Evolutionary conservation across 2,113 vertebrate species (phyloP).

Genomic region (Daboia siamensis): DNA sequence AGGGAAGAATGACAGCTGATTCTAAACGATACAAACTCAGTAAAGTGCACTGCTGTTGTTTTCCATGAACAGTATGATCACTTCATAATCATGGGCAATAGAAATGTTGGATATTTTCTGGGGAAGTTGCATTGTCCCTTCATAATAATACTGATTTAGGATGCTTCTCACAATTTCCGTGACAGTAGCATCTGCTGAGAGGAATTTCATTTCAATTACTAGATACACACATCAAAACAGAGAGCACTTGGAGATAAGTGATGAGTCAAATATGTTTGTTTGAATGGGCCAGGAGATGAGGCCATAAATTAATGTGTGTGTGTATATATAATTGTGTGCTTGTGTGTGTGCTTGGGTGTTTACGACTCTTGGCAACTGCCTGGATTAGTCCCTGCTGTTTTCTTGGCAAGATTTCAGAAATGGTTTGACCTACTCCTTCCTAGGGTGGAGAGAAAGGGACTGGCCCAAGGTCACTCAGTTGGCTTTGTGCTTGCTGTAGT

Average conservation of each 20-base stretch:
- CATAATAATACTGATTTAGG: conserved; percentile 57
- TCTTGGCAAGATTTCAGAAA: neutral
- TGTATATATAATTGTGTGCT: conserved; percentile 15
- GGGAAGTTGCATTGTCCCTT: conserved; percentile 47
- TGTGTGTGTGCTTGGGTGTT: conserved; percentile 15
- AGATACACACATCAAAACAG: conserved; percentile 45
- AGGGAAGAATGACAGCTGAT: conserved; percentile 47
- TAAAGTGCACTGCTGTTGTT: conserved; percentile 21
- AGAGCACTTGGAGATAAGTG: conserved; percentile 36
- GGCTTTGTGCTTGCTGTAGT: neutral
- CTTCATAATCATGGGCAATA: conserved; percentile 52
- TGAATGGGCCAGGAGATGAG: neutral
- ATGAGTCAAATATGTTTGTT: conserved; percentile 41
- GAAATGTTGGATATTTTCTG: conserved; percentile 47
- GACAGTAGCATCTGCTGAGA: conserved; percentile 56
- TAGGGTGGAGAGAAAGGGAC: neutral
- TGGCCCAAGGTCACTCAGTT: neutral
- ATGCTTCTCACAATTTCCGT: conserved; percentile 48
- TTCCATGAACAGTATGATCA: conserved; percentile 38
- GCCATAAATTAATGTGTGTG: conserved; percentile 5
- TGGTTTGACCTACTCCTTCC: neutral
- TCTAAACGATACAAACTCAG: conserved; percentile 41
- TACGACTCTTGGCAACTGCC: neutral
- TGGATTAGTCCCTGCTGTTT: neutral
- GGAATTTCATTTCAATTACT: conserved; percentile 39